Percentiles rank a stretch among this genome's conserved stretches.
Evolutionary conservation across 2,797 vertebrate genomes (phyloP).

Genomic region (Gymnopithys bicolor): DNA sequence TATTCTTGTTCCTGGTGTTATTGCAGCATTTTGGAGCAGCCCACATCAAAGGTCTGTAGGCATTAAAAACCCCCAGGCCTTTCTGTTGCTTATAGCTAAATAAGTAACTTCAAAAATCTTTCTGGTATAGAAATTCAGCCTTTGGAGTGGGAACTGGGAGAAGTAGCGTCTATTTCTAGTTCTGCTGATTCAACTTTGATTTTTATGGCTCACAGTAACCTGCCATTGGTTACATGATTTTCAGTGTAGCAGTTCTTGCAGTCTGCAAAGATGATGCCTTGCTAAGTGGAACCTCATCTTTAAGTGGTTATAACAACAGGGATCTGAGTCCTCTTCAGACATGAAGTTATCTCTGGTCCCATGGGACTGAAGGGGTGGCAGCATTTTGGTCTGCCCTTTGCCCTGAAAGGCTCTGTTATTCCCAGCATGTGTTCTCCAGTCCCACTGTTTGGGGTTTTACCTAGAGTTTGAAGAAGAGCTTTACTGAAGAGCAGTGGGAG

Average conservation of each 20-base stretch:
- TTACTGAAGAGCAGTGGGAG: neutral
- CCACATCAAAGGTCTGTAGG: slow-evolving; percentile 8
- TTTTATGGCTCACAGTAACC: neutral
- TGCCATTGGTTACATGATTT: neutral
- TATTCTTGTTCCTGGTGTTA: neutral
- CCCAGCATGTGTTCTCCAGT: neutral
- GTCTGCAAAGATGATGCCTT: neutral
- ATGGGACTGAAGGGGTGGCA: neutral
- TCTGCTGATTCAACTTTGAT: neutral
- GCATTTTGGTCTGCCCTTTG: neutral
- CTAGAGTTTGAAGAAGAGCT: neutral
- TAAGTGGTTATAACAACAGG: neutral
- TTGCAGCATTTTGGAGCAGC: slow-evolving; percentile 7
- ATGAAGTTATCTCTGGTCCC: neutral
- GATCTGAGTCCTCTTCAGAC: neutral
- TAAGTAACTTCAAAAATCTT: neutral
- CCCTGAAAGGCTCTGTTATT: neutral
- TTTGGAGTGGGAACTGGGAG: neutral
- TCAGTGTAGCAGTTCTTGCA: neutral
- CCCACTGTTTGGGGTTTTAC: neutral
- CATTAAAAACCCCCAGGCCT: neutral
- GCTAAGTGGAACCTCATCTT: neutral
- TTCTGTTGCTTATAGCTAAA: slow-evolving; percentile 12
- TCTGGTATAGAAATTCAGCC: neutral
- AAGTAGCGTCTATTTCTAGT: neutral